Base-by-base conservation (phyloP, 2,888 invertebrate genomes). In the Lasioglossum leucozonium region DNA sequence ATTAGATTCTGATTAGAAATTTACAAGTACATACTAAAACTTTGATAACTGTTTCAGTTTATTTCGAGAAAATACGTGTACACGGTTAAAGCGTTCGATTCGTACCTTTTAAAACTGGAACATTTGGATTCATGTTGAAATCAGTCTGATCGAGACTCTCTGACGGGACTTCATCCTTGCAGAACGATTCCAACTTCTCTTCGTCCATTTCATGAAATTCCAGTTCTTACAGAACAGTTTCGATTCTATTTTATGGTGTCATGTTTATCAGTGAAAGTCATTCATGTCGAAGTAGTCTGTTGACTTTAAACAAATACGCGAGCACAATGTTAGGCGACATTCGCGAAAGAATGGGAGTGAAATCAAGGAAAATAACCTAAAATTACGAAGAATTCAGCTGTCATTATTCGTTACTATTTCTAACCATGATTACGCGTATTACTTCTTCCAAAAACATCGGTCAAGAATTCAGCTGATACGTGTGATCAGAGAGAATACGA, bases 161-260 rank as follows among this genome's bases (percentile, higher is more conserved):
- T 1, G 44, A 22, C 65, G 37, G n/a, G 13, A 34, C 30, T 26
- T 47, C 67, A 37, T 71, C 75, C 4, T 80, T 30, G 10, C 1
- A 34, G n/a, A 51, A 40, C n/a, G 44, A 55, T 18, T 82, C 74
- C 4, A 74, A 82, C 65, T 72, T 85, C 55, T 73, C 77, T 58
- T 82, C 87, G 34, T 80, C 83, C 90, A 90, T 90, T 44, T 82
- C 83, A 75, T 42, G 75, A 72, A 79, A 75, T 79, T 69, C 74
- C 40, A 73, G 62, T 76, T 74, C 37, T 34, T 47, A 11, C 11
- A 72, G 55, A 71, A 58, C 73, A 67, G 62, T 37, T 69, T 11
- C n/a, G 74, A 77, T 44, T 44, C 62, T 84, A 82, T 71, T 72
- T 84, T 77, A 82, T 82, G 34, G 34, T 79, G 26, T 65, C 34